Evolutionary conservation across 2,113 vertebrate species (phyloP).

Genomic region (Aspiorhynchus laticeps): DNA sequence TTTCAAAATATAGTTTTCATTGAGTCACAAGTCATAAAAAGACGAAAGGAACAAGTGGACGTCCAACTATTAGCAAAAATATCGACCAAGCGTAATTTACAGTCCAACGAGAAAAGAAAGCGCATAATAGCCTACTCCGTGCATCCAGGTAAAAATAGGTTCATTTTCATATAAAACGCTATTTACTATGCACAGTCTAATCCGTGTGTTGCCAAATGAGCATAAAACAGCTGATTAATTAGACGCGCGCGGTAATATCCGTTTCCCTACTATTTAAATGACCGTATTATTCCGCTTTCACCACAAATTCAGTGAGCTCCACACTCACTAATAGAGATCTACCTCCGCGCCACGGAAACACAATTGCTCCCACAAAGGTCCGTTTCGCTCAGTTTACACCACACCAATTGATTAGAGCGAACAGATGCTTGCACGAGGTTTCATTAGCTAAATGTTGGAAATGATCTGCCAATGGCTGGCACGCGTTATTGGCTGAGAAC

Average conservation of each 20-base stretch:
- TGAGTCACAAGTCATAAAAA: slow-evolving; percentile 13
- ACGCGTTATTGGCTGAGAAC: slow-evolving; percentile 38
- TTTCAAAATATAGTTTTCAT: slow-evolving; percentile 35
- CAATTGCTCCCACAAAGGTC: slow-evolving; percentile 56
- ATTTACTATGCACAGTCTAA: slow-evolving; percentile 16
- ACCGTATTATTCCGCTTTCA: slow-evolving; percentile 49
- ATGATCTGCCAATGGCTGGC: slow-evolving; percentile 63
- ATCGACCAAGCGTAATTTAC: slow-evolving; percentile 22
- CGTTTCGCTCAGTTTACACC: slow-evolving; percentile 54
- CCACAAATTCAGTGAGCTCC: slow-evolving; percentile 46
- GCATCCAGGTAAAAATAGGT: slow-evolving; percentile 10
- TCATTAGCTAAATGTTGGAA: slow-evolving; percentile 60
- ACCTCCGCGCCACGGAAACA: slow-evolving; percentile 50
- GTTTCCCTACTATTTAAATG: slow-evolving; percentile 25
- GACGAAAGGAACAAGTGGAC: slow-evolving; percentile 7
- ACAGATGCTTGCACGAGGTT: slow-evolving; percentile 55
- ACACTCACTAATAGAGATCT: slow-evolving; percentile 47
- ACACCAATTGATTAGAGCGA: slow-evolving; percentile 68
- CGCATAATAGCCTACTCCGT: slow-evolving; percentile 14
- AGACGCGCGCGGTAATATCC: slow-evolving; percentile 15
- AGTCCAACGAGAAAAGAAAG: not conserved
- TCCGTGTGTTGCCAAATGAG: slow-evolving; percentile 36
- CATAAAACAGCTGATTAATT: not conserved
- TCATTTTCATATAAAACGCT: not conserved
- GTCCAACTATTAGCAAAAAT: not conserved